Evolutionary conservation across 2,888 invertebrate species (phyloP).

Genomic region (Ichneumoninae sp.): DNA sequence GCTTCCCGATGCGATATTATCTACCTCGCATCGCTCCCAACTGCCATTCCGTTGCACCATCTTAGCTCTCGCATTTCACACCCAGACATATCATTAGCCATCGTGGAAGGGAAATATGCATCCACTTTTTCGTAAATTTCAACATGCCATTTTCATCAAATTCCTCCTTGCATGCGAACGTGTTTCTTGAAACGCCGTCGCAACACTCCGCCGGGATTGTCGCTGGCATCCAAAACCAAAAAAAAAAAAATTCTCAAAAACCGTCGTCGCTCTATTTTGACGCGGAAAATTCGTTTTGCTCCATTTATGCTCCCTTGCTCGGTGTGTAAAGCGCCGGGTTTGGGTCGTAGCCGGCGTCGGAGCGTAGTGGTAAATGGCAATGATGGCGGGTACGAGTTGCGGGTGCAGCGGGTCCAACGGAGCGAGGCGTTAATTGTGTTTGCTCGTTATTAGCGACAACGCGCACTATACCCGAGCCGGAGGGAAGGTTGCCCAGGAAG

Average conservation of each 20-base stretch:
- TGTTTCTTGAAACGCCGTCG: background rate
- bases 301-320: constrained; percentile 18
- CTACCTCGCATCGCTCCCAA: background rate
- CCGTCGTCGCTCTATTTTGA: constrained; percentile 29
- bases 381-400: constrained; percentile 20
- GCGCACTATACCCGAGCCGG: constrained; percentile 24
- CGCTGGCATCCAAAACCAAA: background rate
- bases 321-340: constrained; percentile 18
- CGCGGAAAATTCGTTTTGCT: constrained; percentile 41
- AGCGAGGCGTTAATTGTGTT: constrained; percentile 71
- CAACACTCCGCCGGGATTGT: background rate
- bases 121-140: constrained; percentile 7
- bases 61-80: constrained; percentile 6
- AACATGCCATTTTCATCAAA: background rate
- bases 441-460: constrained; percentile 68
- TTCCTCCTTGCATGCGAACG: background rate
- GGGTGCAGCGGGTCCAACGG: constrained; percentile 42
- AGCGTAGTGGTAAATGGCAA: constrained; percentile 9
- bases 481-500: constrained; percentile 58
- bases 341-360: background rate
- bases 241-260: constrained; percentile 3
- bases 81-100: background rate
- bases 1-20: constrained; percentile 1
- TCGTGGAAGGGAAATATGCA: background rate
- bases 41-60: background rate